Evolutionary conservation across 2,888 invertebrate genomes (phyloP), one percentile per base, ranked within the genome.

Genomic region (Dorcus hopei): DNA sequence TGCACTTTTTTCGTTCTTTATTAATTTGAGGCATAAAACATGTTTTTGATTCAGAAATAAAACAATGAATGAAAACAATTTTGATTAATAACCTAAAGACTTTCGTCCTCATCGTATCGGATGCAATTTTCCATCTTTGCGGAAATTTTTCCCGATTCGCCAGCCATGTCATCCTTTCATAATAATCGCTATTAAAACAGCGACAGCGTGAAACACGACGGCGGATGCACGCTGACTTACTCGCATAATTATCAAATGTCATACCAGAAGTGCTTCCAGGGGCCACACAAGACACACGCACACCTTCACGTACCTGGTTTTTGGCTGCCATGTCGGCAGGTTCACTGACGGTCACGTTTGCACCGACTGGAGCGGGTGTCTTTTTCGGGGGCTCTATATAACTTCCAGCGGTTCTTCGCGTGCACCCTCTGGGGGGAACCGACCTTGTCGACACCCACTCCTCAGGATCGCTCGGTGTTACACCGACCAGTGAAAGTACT

Each of bases 381-480:
- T 14, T 39, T 16, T 11, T 38, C 40, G 8, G 14, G 50, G 7
- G 14, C 40, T 14, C 38, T 50, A 38, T 50, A 50, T 50, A 50
- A 50, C 50, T 50, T 50, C 19, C 50, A 50, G 50, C 50, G 39
- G 4, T 26, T 50, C 40, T 26, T 39, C 50, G 14, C 19, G 26
- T 19, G 8, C 50, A n/a, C 40, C 38, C 40, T 11, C 38, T 39
- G 50, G 50, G 19, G 23, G 50, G 50, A 14, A 38, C 40, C 38
- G 40, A 39, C 50, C 50, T 50, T 50, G 50, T 14, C 14, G 50
- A 50, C 50, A 50, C 40, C 50, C 45, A 45, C 45, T 45, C 45
- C 23, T 41, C 7, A 45, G 19, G 45, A 45, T 9, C 45, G 45
- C 45, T 19, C 19, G 19, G 23, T 45, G 9, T 33, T 45, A 11